Evolutionary conservation across 2,113 vertebrate genomes (phyloP).

Genomic region (Ammodytes marinus): DNA sequence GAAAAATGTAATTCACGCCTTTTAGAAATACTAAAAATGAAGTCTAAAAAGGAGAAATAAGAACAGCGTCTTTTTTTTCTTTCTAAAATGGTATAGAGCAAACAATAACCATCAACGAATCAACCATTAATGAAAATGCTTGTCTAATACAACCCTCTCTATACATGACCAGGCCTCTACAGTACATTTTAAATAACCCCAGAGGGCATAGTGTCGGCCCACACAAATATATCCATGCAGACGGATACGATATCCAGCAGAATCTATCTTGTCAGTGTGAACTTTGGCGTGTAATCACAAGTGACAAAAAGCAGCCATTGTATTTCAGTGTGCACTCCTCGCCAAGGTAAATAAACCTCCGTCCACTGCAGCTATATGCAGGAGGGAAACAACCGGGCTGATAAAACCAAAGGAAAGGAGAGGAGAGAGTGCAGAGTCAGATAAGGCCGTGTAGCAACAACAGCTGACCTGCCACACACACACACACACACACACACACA

Average conservation of each 20-base stretch:
- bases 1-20: no score
- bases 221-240: constrained; percentile 9
- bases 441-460: constrained; percentile 8
- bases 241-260: constrained; percentile 15
- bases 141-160: no score
- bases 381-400: constrained; percentile 33
- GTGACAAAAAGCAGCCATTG: neutral
- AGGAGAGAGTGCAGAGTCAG: constrained; percentile 24
- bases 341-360: constrained; percentile 12
- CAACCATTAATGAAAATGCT: no score
- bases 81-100: no score
- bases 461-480: constrained; percentile 41
- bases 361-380: neutral
- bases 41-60: no score
- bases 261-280: constrained; percentile 31
- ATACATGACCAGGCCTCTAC: neutral
- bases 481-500: constrained; percentile 9
- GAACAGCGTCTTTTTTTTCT: no score
- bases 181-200: neutral
- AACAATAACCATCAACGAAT: no score
- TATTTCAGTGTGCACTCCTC: neutral
- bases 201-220: neutral
- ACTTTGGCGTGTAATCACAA: neutral
- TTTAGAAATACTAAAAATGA: no score
- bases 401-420: constrained; percentile 33